Evolutionary conservation across 2,113 vertebrate genomes (phyloP), one percentile per base, ranked within the genome.

Genomic region (Brachyhypopomus gauderio): DNA sequence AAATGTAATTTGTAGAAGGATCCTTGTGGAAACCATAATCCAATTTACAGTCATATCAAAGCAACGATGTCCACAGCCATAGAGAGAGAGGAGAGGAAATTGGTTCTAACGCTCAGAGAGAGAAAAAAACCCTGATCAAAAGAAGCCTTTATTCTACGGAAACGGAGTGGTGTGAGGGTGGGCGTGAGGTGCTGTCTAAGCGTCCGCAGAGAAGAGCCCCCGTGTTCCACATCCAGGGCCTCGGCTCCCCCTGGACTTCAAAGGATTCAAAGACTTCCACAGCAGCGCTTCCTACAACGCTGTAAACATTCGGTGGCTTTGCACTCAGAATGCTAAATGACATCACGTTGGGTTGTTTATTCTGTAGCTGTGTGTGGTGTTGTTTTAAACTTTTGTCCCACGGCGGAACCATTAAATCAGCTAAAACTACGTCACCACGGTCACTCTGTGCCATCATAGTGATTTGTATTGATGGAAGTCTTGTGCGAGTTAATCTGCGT

Each of bases 41-140:
- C 80, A 89, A 89, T 91, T 87, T 83, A 67, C 82, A 86, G 71
- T 84, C 83, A 83, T 82, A 88, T 87, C 83, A 90, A 88, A 88
- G 78, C 23, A 72, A 88, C 72, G 55, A 63, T 70, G 84, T 62
- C 81, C 45, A 52, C 11, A 71, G 20, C 69, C 72, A 75, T 84
- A 84, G 76, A 84, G 72, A 34, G 23, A 78, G 80, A 55, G 60
- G 19, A 66, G 58, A 69, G 36, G 63, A 55, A 85, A 84, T 72
- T 78, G 75, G 38, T 75, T 86, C 79, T 63, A 77, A 76, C 78
- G 41, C 73, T 77, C 72, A 79, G 3, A 69, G 59, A 71, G n/a
- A 25, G 27, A 38, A 41, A 41, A 62, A 72, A 60, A 30, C 73
- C 79, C 73, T 83, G 79, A 90, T 89, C 85, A 84, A 84, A 88